These are phyloP conservation scores for Saccopteryx leptura DNA, from an alignment of 2,113 vertebrate species.

Conservation along the genomic window DNA sequence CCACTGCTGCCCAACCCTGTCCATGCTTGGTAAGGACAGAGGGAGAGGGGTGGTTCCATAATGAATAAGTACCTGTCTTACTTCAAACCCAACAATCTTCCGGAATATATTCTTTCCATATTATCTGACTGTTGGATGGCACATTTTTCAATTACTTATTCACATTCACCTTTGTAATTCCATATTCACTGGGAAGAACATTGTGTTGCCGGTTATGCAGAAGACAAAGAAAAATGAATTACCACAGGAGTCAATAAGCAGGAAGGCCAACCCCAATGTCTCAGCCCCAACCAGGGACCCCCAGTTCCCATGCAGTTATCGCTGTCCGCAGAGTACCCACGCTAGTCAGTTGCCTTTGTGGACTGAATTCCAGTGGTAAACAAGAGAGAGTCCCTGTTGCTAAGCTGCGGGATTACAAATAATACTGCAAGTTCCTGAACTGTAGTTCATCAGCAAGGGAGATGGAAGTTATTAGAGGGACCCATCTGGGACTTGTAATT, in stretches of 20 bases:
- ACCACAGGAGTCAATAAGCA: background rate
- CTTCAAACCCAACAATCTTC: conserved; percentile 7
- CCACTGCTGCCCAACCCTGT: background rate
- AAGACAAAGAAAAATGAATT: background rate
- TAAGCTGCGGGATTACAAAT: conserved; percentile 77
- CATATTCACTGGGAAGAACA: background rate
- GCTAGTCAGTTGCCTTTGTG: background rate
- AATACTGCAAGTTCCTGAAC: conserved; percentile 81
- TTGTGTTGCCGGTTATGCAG: background rate
- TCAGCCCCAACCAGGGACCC: background rate
- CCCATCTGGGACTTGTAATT: conserved; percentile 83
- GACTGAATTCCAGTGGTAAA: conserved; percentile 23
- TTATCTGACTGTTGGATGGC: background rate
- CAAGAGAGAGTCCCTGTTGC: conserved; percentile 43
- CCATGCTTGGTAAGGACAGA: background rate
- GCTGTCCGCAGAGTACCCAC: background rate
- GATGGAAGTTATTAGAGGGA: conserved; percentile 83
- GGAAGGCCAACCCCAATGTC: background rate
- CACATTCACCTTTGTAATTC: background rate
- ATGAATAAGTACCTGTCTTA: background rate
- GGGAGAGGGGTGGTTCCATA: background rate
- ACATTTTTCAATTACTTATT: background rate
- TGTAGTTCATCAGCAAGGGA: conserved; percentile 85
- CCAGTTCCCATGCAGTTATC: accelerated
- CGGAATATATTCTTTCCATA: background rate